Percentiles rank a stretch among this genome's conserved stretches.
Conservation (phyloP, 2,888 invertebrate species). For the Diplazon laetatorius region DNA sequence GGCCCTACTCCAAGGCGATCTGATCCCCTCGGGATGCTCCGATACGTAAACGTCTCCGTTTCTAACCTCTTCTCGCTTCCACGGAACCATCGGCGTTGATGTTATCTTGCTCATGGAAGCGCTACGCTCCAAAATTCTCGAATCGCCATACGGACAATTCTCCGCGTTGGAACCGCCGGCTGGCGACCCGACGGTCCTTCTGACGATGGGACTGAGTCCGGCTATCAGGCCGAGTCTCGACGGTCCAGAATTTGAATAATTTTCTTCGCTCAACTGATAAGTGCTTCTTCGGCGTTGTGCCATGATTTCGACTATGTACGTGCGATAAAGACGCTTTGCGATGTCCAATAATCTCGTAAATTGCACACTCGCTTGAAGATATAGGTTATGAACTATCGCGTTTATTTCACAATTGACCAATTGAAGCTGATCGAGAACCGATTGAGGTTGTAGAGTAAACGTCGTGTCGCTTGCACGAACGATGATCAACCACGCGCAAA, state of each 20-base stretch:
- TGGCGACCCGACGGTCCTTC: conserved; percentile 21
- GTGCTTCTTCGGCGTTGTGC: conserved; percentile 66
- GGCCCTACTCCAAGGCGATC: conserved; percentile 54
- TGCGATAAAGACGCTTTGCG: conserved; percentile 52
- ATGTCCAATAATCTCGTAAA: background rate
- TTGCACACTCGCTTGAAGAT: conserved; percentile 18
- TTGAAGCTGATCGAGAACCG: conserved; percentile 67
- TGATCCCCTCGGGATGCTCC: background rate
- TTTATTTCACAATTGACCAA: conserved; percentile 64
- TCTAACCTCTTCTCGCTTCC: conserved; percentile 64
- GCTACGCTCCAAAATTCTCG: conserved; percentile 40
- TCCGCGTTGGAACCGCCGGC: conserved; percentile 39
- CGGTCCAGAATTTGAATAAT: conserved; percentile 55
- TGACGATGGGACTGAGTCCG: conserved; percentile 71
- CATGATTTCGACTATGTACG: conserved; percentile 68
- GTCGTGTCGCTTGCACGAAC: conserved; percentile 75
- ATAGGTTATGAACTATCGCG: conserved; percentile 27
- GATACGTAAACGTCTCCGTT: conserved; percentile 66
- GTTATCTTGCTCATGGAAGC: conserved; percentile 64
- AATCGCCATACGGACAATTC: conserved; percentile 47
- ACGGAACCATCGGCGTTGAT: conserved; percentile 71
- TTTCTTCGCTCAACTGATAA: conserved; percentile 75
- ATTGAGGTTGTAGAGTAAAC: conserved; percentile 74
- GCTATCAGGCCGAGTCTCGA: conserved; percentile 65
- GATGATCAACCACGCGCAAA: conserved; percentile 74